Evolutionary conservation across 2,888 invertebrate genomes (phyloP).

Genomic region (Orchestes rusci): DNA sequence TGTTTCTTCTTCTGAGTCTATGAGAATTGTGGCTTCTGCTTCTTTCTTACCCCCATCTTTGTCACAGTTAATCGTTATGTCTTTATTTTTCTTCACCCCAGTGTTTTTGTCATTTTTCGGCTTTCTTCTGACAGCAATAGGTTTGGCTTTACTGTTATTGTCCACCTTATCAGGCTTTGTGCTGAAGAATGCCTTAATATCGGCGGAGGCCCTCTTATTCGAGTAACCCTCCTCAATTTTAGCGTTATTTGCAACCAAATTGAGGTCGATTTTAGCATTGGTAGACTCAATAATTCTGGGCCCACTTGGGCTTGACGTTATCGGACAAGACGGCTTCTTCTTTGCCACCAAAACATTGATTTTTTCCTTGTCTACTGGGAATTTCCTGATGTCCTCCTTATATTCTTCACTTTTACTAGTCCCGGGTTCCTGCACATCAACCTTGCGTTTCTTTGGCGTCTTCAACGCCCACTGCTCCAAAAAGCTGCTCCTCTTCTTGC

Average conservation of each 20-base stretch:
- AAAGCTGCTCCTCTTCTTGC: constrained; percentile 36
- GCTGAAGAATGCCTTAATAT: constrained; percentile 18
- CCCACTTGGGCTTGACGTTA: too few species aligned
- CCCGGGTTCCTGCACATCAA: too few species aligned
- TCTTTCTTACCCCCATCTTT: neutral
- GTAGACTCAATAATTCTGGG: neutral
- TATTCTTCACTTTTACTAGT: too few species aligned
- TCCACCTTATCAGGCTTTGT: constrained; percentile 6
- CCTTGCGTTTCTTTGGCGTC: constrained; percentile 23
- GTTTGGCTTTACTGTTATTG: neutral
- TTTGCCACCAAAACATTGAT: too few species aligned
- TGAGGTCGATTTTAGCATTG: too few species aligned
- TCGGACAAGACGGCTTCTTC: too few species aligned
- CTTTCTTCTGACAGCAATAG: constrained; percentile 7
- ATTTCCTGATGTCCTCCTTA: too few species aligned
- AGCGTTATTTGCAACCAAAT: too few species aligned
- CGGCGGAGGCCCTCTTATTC: constrained; percentile 12
- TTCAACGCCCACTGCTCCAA: constrained; percentile 39
- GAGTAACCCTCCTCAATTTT: too few species aligned
- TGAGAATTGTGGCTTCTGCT: neutral
- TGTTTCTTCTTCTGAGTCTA: constrained; percentile 1
- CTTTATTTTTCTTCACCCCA: neutral
- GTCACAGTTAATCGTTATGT: neutral
- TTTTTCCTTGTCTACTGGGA: too few species aligned
- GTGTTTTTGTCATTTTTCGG: constrained; percentile 3